Percentiles rank a stretch among this genome's conserved stretches.
Conservation (phyloP, 2,113 vertebrate genomes). For the Sus scrofa region T2T-Sscrofa CM000824.6:61783001-61783500, state of each 20-base stretch:
- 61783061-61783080: not conserved
- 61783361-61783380: conserved; percentile 18
- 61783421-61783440: not conserved
- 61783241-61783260: not conserved
- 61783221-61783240: not conserved
- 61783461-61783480: not conserved
- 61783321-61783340: not conserved
- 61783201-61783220: not conserved
- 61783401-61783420: not conserved
- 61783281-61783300: not conserved
- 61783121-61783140: not conserved
- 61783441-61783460: not conserved
- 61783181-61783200: not conserved
- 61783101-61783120: not conserved
- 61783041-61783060: not conserved
- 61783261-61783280: not conserved
- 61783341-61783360: not conserved
- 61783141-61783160: not conserved
- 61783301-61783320: not conserved
- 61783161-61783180: not conserved
- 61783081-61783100: not conserved
- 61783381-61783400: not conserved
- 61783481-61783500: not conserved
- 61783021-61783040: not conserved
- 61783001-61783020: not conserved